Evolutionary conservation across 2,797 vertebrate genomes (phyloP), one percentile per base, ranked within the genome.

Genomic region (Poeciliopsis paucimaculata): DNA sequence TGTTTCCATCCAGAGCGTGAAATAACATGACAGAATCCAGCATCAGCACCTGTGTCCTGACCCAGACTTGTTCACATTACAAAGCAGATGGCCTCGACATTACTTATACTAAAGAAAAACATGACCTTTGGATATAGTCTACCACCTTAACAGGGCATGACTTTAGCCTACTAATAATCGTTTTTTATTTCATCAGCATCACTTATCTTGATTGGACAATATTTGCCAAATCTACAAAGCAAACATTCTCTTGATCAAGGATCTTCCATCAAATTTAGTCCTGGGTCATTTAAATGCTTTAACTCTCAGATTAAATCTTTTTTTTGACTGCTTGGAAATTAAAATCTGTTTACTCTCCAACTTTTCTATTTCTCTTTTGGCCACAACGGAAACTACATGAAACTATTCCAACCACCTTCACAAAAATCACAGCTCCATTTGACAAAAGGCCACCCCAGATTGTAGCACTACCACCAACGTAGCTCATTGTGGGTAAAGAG

Each of bases 1-100:
- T 34, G 79, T 88, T 85, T 84, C 55, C 74, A 79, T 84, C 84
- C 75, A 87, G 73, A 31, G 80, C 49, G 55, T 81, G 43, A 73
- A 85, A 88, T 86, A 85, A 75, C 84, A 92, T 90, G 79, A 82
- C 80, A 88, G 80, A 80, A 79, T 60, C 71, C 46, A 79, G 64
- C 79, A 76, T 82, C 66, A 68, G 81, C 75, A 90, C 76, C 76
- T 72, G 72, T 84, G 79, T 66, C 77, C 64, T 85, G 82, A 87
- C 78, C 82, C 77, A 41, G 72, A 82, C 72, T 31, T 87, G 84
- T 84, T 85, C 57, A 83, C 68, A 86, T 75, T 86, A 82, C 53
- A 78, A 72, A 84, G 41, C 57, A 74, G 68, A 70, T 76, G 46
- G 64, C 18, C 45, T 79, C 2, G 13, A 76, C 49, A 72, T 20